Evolutionary conservation across 2,888 invertebrate species (phyloP).

Genomic region (Tinea semifulvella): DNA sequence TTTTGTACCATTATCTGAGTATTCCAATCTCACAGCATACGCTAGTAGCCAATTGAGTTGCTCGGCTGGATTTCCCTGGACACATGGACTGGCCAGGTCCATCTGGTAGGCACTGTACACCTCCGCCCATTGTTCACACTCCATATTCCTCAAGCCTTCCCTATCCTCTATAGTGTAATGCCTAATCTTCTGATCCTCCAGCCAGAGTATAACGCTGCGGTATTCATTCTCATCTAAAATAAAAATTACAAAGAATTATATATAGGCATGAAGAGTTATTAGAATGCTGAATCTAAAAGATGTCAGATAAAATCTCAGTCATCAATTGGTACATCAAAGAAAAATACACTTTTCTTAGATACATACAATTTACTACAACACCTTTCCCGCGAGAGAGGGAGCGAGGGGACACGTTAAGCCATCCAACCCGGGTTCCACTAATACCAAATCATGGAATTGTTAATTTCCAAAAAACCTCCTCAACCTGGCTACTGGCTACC

Average conservation of each 20-base stretch:
- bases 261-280: background rate
- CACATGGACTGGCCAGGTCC: constrained; percentile 78
- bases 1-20: constrained; percentile 84
- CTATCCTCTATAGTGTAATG: constrained; percentile 86
- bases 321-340: no score
- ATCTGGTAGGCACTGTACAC: constrained; percentile 77
- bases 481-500: no score
- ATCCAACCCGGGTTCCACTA: no score
- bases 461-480: no score
- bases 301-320: no score
- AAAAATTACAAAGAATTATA: background rate
- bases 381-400: no score
- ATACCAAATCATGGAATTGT: no score
- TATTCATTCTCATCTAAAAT: constrained; percentile 79
- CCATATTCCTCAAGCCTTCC: constrained; percentile 74
- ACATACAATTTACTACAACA: no score
- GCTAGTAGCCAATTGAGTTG: constrained; percentile 88
- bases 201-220: constrained; percentile 84
- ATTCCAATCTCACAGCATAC: constrained; percentile 84
- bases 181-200: constrained; percentile 94
- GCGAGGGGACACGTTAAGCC: no score
- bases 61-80: constrained; percentile 66
- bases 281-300: background rate
- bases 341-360: no score
- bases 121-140: constrained; percentile 74